Evolutionary conservation across 2,113 vertebrate genomes (phyloP).

Genomic region (Oceanites oceanicus): DNA sequence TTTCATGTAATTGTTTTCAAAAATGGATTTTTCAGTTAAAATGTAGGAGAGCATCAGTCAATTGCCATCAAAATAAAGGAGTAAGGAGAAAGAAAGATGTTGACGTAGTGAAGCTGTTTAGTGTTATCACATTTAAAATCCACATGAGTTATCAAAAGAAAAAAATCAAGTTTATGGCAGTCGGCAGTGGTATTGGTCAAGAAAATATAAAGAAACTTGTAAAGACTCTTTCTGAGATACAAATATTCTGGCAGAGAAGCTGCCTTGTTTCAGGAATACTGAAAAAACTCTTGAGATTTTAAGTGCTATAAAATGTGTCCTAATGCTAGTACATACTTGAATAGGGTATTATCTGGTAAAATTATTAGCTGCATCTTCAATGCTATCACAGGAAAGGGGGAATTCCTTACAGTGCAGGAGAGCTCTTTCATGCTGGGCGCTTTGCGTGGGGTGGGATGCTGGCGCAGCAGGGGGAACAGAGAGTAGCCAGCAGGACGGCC

Average conservation of each 20-base stretch:
- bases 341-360: not conserved
- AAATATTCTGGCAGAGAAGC: not conserved
- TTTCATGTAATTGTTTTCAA: not conserved
- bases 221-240: not conserved
- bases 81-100: not conserved
- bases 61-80: not conserved
- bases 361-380: not conserved
- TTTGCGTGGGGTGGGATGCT: not conserved
- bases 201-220: not conserved
- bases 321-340: not conserved
- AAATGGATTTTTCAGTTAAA: not conserved
- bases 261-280: not conserved
- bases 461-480: not conserved
- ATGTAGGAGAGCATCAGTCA: not conserved
- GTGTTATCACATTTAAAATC: not conserved
- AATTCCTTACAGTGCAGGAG: not conserved
- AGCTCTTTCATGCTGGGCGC: not conserved
- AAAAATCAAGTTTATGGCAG: not conserved
- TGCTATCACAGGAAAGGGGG: not conserved
- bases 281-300: not conserved
- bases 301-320: not conserved
- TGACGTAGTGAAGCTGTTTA: not conserved
- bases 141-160: not conserved
- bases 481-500: rapidly evolving
- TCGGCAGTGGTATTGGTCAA: not conserved